phyloP scores from a whole-genome alignment of 2,797 vertebrate genomes.

The Dicrostonyx torquatus region DNA sequence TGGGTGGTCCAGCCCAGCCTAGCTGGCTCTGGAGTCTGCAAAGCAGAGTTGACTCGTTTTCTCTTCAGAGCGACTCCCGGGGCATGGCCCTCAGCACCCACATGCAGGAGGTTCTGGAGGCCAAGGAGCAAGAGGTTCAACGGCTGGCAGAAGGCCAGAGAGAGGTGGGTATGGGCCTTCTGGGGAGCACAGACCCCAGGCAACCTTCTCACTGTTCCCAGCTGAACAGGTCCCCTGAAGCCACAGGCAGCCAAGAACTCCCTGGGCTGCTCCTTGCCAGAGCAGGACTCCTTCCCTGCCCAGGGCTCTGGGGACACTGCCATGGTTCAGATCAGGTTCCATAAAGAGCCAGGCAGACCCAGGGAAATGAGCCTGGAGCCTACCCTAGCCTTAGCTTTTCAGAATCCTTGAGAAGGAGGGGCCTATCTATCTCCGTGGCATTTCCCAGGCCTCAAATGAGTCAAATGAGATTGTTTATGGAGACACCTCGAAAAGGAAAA shows the following conservation, averaged over 20 bases:
- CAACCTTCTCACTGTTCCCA: not conserved
- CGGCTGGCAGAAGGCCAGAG: constrained; percentile 76
- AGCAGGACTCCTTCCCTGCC: not conserved
- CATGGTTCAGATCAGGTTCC: not conserved
- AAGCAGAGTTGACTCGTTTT: not conserved
- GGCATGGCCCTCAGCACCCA: constrained; percentile 74
- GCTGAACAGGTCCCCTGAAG: not conserved
- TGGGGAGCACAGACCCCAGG: not conserved
- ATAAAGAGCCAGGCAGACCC: not conserved
- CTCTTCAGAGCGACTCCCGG: constrained; percentile 80
- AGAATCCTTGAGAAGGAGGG: not conserved
- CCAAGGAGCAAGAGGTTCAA: constrained; percentile 84
- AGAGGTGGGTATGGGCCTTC: constrained; percentile 82
- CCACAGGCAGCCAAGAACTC: not conserved
- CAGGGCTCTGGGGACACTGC: not conserved
- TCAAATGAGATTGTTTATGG: not conserved
- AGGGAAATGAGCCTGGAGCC: not conserved
- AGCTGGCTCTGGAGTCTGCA: not conserved
- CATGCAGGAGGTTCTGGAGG: constrained; percentile 81
- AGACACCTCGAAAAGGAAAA: not conserved
- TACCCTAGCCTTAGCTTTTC: not conserved
- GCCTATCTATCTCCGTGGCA: fast-evolving
- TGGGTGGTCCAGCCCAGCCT: not conserved
- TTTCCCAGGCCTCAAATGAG: not conserved
- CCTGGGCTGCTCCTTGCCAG: not conserved